These are phyloP conservation scores for Ceramica pisi DNA, from an alignment of 2,888 invertebrate species.

Conservation along the genomic window DNA sequence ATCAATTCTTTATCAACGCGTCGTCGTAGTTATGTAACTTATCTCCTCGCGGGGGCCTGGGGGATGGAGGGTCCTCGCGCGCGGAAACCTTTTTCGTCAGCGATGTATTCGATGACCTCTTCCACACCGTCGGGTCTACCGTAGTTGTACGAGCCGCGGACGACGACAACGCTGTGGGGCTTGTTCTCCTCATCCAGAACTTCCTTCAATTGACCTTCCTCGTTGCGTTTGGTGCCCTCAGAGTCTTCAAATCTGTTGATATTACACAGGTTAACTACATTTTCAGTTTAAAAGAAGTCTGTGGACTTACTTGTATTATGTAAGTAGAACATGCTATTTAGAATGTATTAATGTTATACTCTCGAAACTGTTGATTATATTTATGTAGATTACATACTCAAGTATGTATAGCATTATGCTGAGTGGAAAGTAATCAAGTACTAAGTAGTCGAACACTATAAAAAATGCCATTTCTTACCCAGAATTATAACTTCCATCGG, in stretches of 20 bases:
- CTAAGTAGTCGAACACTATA: not conserved
- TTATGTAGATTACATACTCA: no score
- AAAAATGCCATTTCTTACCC: conserved; percentile 14
- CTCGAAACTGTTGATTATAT: no score
- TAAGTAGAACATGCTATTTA: not conserved
- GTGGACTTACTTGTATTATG: not conserved
- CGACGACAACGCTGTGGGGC: conserved; percentile 89
- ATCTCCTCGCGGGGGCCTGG: conserved; percentile 75
- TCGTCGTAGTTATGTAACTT: conserved; percentile 55
- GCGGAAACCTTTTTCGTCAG: conserved; percentile 92
- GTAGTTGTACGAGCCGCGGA: conserved; percentile 92
- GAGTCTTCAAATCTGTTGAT: conserved; percentile 83
- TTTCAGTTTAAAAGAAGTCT: not conserved
- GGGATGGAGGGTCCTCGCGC: conserved; percentile 92
- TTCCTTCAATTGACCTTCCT: conserved; percentile 84
- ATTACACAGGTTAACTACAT: not conserved
- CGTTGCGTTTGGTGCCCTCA: conserved; percentile 90
- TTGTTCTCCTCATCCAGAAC: conserved; percentile 90
- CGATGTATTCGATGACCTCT: conserved; percentile 88
- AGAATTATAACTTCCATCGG: conserved; percentile 23
- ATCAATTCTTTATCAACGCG: conserved; percentile 56
- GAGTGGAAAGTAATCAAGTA: no score
- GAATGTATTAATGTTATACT: no score
- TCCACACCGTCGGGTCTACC: conserved; percentile 89
- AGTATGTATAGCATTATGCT: no score